phyloP scores from a whole-genome alignment of 2,888 invertebrate genomes.

The Nephrotoma appendiculata region DNA sequence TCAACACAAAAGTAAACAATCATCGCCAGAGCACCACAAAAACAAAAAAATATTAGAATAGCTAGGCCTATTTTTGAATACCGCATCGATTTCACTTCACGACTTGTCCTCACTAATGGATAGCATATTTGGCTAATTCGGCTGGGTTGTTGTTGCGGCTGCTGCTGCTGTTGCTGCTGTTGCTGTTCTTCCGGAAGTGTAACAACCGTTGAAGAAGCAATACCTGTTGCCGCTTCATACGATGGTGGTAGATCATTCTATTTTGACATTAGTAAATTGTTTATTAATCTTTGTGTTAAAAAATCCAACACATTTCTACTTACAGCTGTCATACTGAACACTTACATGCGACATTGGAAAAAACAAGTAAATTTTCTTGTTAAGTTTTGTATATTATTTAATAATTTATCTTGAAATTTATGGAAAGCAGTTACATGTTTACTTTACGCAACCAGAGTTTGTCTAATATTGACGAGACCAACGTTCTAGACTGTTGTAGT shows the following conservation, averaged over 20 bases:
- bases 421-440: background rate
- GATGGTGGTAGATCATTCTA: background rate
- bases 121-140: background rate
- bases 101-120: background rate
- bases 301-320: background rate
- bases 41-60: background rate
- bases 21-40: background rate
- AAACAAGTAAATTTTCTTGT: background rate
- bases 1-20: background rate
- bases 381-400: background rate
- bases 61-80: background rate
- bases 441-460: background rate
- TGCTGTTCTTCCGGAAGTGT: background rate
- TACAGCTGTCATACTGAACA: background rate
- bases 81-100: background rate
- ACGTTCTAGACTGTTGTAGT: background rate
- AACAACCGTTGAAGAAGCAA: background rate
- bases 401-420: background rate
- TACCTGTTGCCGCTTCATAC: background rate
- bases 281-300: background rate
- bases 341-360: background rate
- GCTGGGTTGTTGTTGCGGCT: background rate
- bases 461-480: background rate
- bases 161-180: background rate
- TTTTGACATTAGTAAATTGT: background rate